A percentile compares a stretch with the other conserved stretches of the same genome.
Evolutionary conservation across 2,113 vertebrate species (phyloP).

Genomic region (Serilophus lunatus): DNA sequence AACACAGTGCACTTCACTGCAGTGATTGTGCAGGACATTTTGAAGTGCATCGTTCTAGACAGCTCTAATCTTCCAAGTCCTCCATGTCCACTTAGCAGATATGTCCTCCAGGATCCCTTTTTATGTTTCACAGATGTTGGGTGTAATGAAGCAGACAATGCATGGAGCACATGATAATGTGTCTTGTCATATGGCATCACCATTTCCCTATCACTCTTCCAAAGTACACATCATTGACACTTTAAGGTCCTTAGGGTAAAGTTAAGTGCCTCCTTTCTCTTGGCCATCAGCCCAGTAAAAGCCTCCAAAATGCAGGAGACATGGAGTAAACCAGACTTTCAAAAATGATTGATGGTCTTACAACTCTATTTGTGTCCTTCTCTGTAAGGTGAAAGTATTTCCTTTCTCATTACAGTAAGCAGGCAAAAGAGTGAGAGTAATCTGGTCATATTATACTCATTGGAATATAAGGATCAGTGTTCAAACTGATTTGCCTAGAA

Average conservation of each 20-base stretch:
- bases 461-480: neutral
- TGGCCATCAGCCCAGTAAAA: neutral
- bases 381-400: neutral
- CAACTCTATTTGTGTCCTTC: neutral
- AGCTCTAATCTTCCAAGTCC: neutral
- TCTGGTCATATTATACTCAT: neutral
- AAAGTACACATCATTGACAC: neutral
- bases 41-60: neutral
- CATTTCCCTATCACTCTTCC: neutral
- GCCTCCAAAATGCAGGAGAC: neutral
- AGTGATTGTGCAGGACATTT: neutral
- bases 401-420: neutral
- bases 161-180: neutral
- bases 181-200: neutral
- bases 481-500: neutral
- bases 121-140: neutral
- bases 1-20: neutral
- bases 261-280: neutral
- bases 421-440: neutral
- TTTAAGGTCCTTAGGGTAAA: neutral
- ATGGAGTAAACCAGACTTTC: neutral
- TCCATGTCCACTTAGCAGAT: neutral
- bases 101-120: neutral
- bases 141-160: neutral
- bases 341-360: neutral